Evolutionary conservation across 2,888 invertebrate species (phyloP), one percentile per base, ranked within the genome.

Genomic region (Callyntrura guangdongensis): DNA sequence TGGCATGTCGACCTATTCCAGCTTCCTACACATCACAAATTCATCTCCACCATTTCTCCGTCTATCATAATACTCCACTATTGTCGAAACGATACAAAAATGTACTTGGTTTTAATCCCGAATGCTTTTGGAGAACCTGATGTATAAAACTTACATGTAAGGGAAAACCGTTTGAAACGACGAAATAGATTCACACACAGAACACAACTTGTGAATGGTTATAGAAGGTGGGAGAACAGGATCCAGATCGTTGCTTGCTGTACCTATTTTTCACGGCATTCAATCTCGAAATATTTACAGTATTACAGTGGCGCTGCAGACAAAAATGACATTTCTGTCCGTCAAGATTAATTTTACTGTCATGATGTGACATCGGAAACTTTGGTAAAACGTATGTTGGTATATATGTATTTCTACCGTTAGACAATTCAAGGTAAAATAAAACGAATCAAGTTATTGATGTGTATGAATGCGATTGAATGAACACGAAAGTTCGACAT

Each of bases 311-410:
- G n/a, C n/a, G n/a, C n/a, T n/a, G n/a, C n/a, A n/a, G n/a, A n/a
- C n/a, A 36, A 36, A 36, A 36, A 36, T 36, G 81, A 36, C 59
- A 59, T 81, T 20, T 22, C 20, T 45, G 59, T 17, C 81, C 47
- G 67, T 25, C 56, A 85, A 56, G 85, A 85, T 85, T 72, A 85
- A 85, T 85, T 85, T 85, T 72, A 85, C 85, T 85, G 49, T 85
- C 69, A 56, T 20, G 12, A 12, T 36, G 36, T 22, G 17, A 17
- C 9, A 17, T 27, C 36, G 56, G n/a, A 69, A 74, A 72, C 3
- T 11, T n/a, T n/a, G n/a, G n/a, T n/a, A n/a, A n/a, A n/a, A n/a
- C n/a, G n/a, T n/a, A n/a, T n/a, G n/a, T n/a, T n/a, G n/a, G n/a
- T n/a, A n/a, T 22, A 20, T 49, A 74, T 49, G 8, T 49, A 20